These are phyloP conservation scores for Protobothrops flavoviridis DNA, from an alignment of 2,113 vertebrate genomes.

Conservation along the genomic window DNA sequence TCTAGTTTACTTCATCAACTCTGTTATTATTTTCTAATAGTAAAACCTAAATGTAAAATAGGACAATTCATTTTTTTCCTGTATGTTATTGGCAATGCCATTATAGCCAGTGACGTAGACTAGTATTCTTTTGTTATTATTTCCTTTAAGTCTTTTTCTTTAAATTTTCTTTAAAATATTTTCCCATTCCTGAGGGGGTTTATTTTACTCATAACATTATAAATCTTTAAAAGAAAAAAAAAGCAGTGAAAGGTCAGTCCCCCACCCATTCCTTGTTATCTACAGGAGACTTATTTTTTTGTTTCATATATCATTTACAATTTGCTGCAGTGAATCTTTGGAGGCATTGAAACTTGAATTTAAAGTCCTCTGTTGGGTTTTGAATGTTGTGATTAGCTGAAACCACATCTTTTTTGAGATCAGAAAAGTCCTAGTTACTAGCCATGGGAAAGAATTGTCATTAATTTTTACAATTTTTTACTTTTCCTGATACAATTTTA, in stretches of 20 bases:
- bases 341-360: background rate
- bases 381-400: background rate
- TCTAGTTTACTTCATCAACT: background rate
- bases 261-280: background rate
- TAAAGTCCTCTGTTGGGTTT: constrained; percentile 19
- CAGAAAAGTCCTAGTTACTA: background rate
- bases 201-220: constrained; percentile 32
- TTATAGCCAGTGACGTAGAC: constrained; percentile 36
- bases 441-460: background rate
- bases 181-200: background rate
- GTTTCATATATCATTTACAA: constrained; percentile 29
- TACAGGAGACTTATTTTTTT: background rate
- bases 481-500: background rate
- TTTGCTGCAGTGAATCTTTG: constrained; percentile 14
- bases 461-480: background rate
- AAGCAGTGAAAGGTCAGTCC: rapidly evolving
- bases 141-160: constrained; percentile 34
- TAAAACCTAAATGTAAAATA: constrained; percentile 38
- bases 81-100: constrained; percentile 18
- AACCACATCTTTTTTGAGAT: background rate
- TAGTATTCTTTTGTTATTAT: constrained; percentile 31
- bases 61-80: constrained; percentile 34
- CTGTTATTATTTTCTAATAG: constrained; percentile 18
- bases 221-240: constrained; percentile 31
- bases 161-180: constrained; percentile 18